These are phyloP conservation scores for Peromyscus nudipes DNA, from an alignment of 2,797 vertebrate species.

Conservation along the genomic window DNA sequence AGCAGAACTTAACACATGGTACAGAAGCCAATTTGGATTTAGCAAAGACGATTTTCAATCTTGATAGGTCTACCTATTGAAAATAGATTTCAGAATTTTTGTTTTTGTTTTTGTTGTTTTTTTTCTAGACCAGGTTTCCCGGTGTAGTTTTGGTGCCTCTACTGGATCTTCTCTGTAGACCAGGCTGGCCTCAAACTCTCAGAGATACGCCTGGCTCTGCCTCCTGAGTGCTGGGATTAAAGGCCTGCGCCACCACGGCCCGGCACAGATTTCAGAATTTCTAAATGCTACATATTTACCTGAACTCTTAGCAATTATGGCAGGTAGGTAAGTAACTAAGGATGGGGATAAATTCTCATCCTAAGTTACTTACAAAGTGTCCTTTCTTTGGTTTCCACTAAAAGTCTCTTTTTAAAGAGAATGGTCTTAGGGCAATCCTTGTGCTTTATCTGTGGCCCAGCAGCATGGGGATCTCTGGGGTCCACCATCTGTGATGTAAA, in stretches of 20 bases:
- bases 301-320: background rate
- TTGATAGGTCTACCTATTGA: background rate
- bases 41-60: background rate
- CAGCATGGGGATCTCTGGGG: background rate
- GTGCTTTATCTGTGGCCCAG: background rate
- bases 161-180: too few species aligned
- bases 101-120: too few species aligned
- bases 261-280: background rate
- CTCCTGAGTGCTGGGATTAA: too few species aligned
- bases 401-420: background rate
- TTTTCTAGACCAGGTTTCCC: too few species aligned
- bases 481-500: background rate
- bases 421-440: background rate
- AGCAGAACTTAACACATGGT: too few species aligned
- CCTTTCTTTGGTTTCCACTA: background rate
- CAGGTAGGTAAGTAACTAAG: background rate
- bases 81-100: background rate
- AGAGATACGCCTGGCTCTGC: too few species aligned
- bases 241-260: too few species aligned
- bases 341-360: background rate
- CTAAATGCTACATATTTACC: background rate
- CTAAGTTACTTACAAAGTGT: background rate
- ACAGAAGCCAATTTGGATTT: too few species aligned
- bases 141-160: too few species aligned
- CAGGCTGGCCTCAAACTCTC: too few species aligned